Percentiles rank a stretch among this genome's conserved stretches.
Evolutionary conservation across 1,140 invertebrate genomes (phyloP).

Genomic region (Camponotus pennsylvanicus): DNA sequence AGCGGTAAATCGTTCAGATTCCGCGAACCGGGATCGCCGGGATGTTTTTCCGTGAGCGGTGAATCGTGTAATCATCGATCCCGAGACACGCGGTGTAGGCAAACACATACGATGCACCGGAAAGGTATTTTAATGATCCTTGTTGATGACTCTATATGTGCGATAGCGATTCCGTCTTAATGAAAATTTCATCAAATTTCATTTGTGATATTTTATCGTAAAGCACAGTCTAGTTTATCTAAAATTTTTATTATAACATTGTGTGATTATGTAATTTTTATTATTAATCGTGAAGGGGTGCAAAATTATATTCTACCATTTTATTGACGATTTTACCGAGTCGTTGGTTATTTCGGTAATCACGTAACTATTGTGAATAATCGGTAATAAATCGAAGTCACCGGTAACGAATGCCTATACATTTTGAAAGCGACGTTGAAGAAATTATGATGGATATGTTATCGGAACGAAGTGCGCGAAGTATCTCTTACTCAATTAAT

Average conservation of each 20-base stretch:
- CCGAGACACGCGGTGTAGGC: neutral
- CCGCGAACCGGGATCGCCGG: constrained; percentile 10
- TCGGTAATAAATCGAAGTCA: constrained; percentile 19
- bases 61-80: constrained; percentile 12
- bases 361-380: neutral
- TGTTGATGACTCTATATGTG: neutral
- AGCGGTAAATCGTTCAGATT: constrained; percentile 23
- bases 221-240: too few species aligned
- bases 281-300: neutral
- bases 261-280: neutral
- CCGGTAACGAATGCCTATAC: neutral
- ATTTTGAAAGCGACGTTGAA: constrained; percentile 15
- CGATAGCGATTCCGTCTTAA: neutral
- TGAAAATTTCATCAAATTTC: neutral
- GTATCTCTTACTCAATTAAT: constrained; percentile 53
- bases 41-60: constrained; percentile 2
- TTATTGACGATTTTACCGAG: neutral
- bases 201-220: too few species aligned
- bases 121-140: neutral
- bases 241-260: neutral
- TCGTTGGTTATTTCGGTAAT: neutral
- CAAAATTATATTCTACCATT: neutral
- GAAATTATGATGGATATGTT: constrained; percentile 48
- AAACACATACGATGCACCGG: neutral
- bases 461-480: neutral